Base-by-base conservation (phyloP, 2,113 vertebrate genomes). In the Oriolus oriolus region DNA sequence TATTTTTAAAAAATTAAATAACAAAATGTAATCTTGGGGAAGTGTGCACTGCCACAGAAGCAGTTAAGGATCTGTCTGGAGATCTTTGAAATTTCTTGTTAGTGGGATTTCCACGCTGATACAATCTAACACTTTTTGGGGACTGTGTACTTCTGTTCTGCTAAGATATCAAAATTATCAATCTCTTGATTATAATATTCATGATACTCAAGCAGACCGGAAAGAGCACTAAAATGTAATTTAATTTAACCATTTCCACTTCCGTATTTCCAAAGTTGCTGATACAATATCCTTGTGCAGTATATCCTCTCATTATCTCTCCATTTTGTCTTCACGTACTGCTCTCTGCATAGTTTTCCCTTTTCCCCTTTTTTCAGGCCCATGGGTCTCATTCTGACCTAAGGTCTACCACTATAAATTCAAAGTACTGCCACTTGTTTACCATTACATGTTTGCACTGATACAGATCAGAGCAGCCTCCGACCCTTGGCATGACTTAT, bases 91-190 rank as follows among this genome's bases (percentile, higher is more conserved):
- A 96, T 95, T 90, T 83, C 93, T 79, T 11, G 15, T 93, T 86
- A 89, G 80, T 93, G 81, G 93, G 83, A 97, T 97, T 97, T 97
- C 93, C 95, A 97, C 44, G 83, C 94, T 97, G 97, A 97, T 97
- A 95, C 60, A 41, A 97, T 97, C 96, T 95, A 79, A 79, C 54
- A 96, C 26, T 73, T 96, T 92, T 59, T 39, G 49, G 41, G 52
- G 45, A 91, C 75, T 92, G 16, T 74, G 33, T 88, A 68, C 28
- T 95, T 95, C 82, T 85, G 83, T 89, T 97, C 92, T 92, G 86
- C 83, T 73, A 80, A 90, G 86, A 96, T 97, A 96, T 96, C 93
- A 80, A 71, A 84, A 90, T 96, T 95, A 96, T 88, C 93, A 93
- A 24, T 94, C 95, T 95, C 84, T 76, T 93, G 73, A 95, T 97